Base-by-base conservation (phyloP, 2,888 invertebrate species). In the Lycophotia porphyrea region DNA sequence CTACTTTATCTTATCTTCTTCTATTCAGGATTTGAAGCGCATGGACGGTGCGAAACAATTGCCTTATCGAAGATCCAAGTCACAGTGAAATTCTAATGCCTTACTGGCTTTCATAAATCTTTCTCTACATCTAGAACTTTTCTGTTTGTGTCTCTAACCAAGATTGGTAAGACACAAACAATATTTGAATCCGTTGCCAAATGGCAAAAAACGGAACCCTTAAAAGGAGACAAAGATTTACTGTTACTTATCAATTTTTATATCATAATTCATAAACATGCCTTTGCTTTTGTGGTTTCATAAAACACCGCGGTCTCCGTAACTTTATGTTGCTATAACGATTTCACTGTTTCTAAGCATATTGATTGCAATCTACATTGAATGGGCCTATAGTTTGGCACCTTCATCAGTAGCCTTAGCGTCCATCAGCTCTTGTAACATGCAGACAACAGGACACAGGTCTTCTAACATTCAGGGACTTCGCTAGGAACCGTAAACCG, bases 1-100 rank as follows among this genome's bases (percentile, higher is more conserved):
- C 15, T 24, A 67, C 39, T 49, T 78, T 61, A 72, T 71, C 49
- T 74, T 69, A 78, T 75, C 68, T 61, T 31, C 58, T 60, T 55
- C 13, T 24, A 18, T 60, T 66, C 39, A 63, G 68, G 13, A 68
- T 82, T 71, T 18, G 31, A 52, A 52, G 31, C 31, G 18, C 24
- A 8, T 61, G 52, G 39, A 31, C 39, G 21, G 24, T 39, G 66
- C 15, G 27, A 24, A 71, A 63, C 61, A 74, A 71, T 68, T 27
- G 34, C n/a, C 9, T 67, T 64, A 27, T 80, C 61, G 15, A 34
- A 49, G 9, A 39, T 73, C 3, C 24, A 61, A 67, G 18, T 64
- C 8, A 34, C 4, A 42, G 24, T 39, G 18, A 49, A 39, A 52
- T 0, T 60, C 0, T 15, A 52, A 36, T 39, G 39, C 2, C 15